Evolutionary conservation across 2,113 vertebrate genomes (phyloP), one percentile per base, ranked within the genome.

Genomic region (Centrocercus urophasianus): DNA sequence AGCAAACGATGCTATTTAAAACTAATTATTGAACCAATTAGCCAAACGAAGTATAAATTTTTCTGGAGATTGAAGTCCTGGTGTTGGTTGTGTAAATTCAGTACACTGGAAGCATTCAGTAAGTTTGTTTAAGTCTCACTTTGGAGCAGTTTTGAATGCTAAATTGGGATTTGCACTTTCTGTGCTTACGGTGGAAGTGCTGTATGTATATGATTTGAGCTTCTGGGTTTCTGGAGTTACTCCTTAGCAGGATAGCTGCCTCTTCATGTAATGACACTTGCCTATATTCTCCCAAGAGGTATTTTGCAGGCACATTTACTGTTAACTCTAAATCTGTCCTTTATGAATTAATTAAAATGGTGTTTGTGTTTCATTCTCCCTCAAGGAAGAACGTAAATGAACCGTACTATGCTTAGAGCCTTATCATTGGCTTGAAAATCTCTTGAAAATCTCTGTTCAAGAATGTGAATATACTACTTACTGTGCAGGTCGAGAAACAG

Each of bases 301-400:
- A 73, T 64, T 93, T 96, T 86, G 70, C 66, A 96, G 69, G 74
- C 80, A 88, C 12, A 19, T 76, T 95, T 80, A 38, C 47, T 82
- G 79, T 88, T 89, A 92, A 91, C 76, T 93, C 38, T 89, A 92
- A 96, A 97, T 70, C 64, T 91, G 47, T 93, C 71, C 71, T 93
- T 96, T 95, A 96, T 94, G 88, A 97, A 87, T 87, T 88, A 92
- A 92, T 86, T 95, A 93, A 91, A 38, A 74, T 71, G 70, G 47
- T 60, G 47, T 89, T 94, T 95, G 57, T 78, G 27, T 87, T 94
- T 91, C 57, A 25, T 19, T 61, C 28, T 80, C 42, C 70, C 66
- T 45, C 50, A 74, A 74, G 89, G 59, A 91, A 82, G 86, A 93
- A 71, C 32, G 71, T 50, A 94, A 93, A 89, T 66, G 14, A 91